Conservation (phyloP, 2,113 vertebrate species). For the Coracopsis vasa region DNA sequence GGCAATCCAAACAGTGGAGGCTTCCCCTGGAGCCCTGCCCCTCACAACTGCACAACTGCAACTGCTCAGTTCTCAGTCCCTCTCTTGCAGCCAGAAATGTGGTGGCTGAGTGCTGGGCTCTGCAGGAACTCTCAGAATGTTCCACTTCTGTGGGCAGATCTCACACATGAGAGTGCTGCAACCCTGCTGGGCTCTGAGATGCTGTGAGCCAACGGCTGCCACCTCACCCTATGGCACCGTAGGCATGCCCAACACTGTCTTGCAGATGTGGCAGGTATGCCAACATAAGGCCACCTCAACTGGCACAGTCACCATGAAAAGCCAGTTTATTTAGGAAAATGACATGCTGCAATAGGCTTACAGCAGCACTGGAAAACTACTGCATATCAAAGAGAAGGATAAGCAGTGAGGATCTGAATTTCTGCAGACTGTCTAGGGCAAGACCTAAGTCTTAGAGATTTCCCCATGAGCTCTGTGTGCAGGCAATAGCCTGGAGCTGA, state of each 20-base stretch:
- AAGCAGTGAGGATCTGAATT: background rate
- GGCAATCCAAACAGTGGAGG: background rate
- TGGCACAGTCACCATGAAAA: background rate
- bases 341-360: background rate
- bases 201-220: fast-evolving
- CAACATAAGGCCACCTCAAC: background rate
- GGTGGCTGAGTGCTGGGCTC: background rate
- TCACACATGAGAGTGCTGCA: background rate
- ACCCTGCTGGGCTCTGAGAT: fast-evolving
- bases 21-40: background rate
- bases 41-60: background rate
- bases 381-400: background rate
- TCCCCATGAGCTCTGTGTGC: background rate
- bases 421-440: background rate
- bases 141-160: background rate
- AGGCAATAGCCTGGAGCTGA: background rate
- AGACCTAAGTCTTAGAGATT: background rate
- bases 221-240: fast-evolving
- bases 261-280: background rate
- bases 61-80: background rate
- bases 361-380: slow-evolving; percentile 20
- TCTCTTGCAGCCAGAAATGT: background rate
- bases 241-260: fast-evolving
- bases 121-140: background rate
- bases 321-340: slow-evolving; percentile 20